Percentiles rank a stretch among this genome's conserved stretches.
These are phyloP conservation scores for Mesodorylaimus sp. DNA, from an alignment of 2,888 invertebrate species.

Conservation along the genomic window DNA sequence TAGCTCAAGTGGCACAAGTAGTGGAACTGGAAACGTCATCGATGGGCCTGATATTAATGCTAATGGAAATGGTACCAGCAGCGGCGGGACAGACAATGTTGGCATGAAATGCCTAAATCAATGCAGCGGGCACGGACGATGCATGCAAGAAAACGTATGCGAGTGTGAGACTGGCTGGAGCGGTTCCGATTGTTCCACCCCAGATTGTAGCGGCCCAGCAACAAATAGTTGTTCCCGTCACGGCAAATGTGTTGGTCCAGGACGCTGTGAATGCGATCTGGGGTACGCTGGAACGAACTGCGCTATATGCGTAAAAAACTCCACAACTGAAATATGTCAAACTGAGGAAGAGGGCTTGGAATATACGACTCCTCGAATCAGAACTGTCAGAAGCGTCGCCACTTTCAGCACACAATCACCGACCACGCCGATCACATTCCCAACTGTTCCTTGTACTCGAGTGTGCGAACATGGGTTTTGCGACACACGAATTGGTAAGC, in stretches of 20 bases:
- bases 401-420: no score
- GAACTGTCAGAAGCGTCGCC: not conserved
- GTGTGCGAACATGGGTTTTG: not conserved
- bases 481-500: not conserved
- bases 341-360: no score
- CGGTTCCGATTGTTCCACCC: not conserved
- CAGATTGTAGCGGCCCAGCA: no score
- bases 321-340: no score
- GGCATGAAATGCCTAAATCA: not conserved
- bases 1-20: not conserved
- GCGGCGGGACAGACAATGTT: no score
- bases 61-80: not conserved
- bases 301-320: not conserved
- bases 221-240: not conserved
- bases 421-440: not conserved
- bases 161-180: not conserved
- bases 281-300: not conserved
- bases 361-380: no score
- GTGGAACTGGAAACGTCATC: no score
- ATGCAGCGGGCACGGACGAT: slow-evolving; percentile 8
- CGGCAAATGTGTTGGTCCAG: not conserved
- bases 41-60: no score
- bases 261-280: not conserved
- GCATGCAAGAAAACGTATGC: slow-evolving; percentile 10
- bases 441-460: not conserved